Conservation (phyloP, 1,140 invertebrate genomes). For the Drosophila burlai region DNA sequence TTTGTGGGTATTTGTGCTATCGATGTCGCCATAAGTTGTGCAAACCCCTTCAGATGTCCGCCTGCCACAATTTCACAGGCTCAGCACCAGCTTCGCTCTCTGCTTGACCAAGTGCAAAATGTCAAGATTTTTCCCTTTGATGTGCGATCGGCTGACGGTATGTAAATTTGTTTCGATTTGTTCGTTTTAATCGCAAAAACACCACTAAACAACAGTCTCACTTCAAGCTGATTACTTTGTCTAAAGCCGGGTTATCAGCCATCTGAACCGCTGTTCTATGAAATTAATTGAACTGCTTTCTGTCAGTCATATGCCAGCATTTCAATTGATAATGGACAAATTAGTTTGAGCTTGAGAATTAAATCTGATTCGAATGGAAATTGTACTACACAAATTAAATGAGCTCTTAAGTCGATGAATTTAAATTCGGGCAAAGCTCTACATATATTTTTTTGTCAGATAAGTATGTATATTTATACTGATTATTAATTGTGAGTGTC, state of each 20-base stretch:
- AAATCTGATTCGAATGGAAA: background rate
- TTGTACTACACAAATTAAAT: background rate
- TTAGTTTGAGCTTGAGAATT: background rate
- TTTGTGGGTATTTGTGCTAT: constrained; percentile 71
- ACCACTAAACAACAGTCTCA: constrained; percentile 46
- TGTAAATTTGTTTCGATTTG: constrained; percentile 57
- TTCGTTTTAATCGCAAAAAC: constrained; percentile 71
- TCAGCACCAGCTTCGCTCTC: constrained; percentile 29
- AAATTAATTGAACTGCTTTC: constrained; percentile 31
- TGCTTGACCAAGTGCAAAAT: constrained; percentile 82
- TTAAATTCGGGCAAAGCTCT: too few relatives aligned
- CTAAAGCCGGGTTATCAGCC: constrained; percentile 27
- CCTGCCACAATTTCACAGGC: constrained; percentile 43
- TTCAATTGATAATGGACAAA: background rate
- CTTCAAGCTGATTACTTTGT: constrained; percentile 45
- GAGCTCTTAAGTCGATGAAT: background rate
- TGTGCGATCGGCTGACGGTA: constrained; percentile 55
- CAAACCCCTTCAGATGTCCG: constrained; percentile 65
- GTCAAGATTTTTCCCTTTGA: constrained; percentile 77
- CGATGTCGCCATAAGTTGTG: constrained; percentile 81
- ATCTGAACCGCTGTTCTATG: background rate
- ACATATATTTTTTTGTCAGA: background rate
- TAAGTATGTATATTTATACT: background rate
- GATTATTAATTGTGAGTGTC: background rate
- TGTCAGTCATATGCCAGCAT: constrained; percentile 26